phyloP scores from a whole-genome alignment of 2,113 vertebrate species.

The Siniperca chuatsi region DNA sequence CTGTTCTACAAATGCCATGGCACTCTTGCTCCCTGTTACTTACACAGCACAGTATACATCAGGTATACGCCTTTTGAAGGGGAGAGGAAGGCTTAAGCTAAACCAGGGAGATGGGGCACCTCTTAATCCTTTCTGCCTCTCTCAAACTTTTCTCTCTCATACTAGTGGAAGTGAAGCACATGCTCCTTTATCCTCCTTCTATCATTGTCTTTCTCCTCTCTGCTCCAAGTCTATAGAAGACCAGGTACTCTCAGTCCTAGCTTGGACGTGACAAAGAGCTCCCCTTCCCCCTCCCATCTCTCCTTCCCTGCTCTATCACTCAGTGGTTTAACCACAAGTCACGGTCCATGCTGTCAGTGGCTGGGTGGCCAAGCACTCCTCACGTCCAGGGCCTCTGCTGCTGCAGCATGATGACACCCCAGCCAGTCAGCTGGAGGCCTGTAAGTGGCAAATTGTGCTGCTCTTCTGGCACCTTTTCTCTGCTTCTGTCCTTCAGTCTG shows the following conservation, averaged over 20 bases:
- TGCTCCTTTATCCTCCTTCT: constrained; percentile 28
- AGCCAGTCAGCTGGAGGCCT: constrained; percentile 82
- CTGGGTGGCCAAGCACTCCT: constrained; percentile 82
- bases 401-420: constrained; percentile 44
- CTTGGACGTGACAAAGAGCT: constrained; percentile 79
- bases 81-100: constrained; percentile 46
- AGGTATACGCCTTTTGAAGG: constrained; percentile 47
- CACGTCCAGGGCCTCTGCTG: constrained; percentile 76
- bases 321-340: constrained; percentile 52
- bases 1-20: constrained; percentile 43
- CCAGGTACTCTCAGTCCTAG: constrained; percentile 88
- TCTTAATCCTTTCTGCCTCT: constrained; percentile 20
- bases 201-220: constrained; percentile 31
- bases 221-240: constrained; percentile 55
- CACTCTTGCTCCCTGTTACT: constrained; percentile 49
- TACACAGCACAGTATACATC: constrained; percentile 44
- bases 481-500: constrained; percentile 52
- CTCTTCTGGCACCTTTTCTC: constrained; percentile 40
- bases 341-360: constrained; percentile 96
- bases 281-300: background rate
- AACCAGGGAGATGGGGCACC: constrained; percentile 36
- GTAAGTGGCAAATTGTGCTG: constrained; percentile 91
- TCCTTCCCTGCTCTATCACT: constrained; percentile 20
- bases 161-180: constrained; percentile 52
- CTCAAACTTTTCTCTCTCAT: constrained; percentile 65